A percentile compares a stretch with the other conserved stretches of the same genome.
Evolutionary conservation across 2,888 invertebrate species (phyloP).

Genomic region (Anodontia alba): DNA sequence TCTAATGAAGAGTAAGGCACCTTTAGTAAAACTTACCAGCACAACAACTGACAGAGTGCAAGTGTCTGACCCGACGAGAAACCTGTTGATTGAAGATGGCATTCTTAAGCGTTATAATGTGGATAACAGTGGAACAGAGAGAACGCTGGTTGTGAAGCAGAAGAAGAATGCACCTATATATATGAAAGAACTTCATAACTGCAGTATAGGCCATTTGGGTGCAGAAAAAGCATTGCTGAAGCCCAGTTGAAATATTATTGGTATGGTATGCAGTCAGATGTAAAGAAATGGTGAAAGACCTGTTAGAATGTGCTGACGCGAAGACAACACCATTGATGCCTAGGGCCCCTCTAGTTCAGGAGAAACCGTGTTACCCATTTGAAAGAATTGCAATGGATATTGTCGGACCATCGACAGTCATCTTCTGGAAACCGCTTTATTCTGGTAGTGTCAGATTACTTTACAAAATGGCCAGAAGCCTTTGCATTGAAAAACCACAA

Average conservation of each 20-base stretch:
- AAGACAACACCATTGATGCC: background rate
- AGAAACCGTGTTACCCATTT: background rate
- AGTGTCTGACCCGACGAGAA: background rate
- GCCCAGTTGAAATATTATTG: background rate
- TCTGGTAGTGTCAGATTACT: background rate
- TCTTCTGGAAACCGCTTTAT: background rate
- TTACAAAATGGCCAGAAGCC: conserved; percentile 7
- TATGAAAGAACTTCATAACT: background rate
- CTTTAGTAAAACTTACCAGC: background rate
- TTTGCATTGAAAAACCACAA: background rate
- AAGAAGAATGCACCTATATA: background rate
- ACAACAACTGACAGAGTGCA: background rate
- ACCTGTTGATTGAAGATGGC: background rate
- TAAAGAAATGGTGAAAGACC: background rate
- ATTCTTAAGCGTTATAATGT: background rate
- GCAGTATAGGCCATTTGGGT: background rate
- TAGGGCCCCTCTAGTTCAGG: background rate
- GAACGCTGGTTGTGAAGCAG: background rate
- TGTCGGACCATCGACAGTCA: background rate
- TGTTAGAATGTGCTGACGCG: background rate
- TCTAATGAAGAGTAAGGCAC: background rate
- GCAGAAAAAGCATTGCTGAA: background rate
- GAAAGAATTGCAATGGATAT: conserved; percentile 1
- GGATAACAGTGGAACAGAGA: background rate
- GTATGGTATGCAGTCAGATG: background rate